Evolutionary conservation across 2,113 vertebrate species (phyloP), one percentile per base, ranked within the genome.

Genomic region (Rafetus swinhoei): DNA sequence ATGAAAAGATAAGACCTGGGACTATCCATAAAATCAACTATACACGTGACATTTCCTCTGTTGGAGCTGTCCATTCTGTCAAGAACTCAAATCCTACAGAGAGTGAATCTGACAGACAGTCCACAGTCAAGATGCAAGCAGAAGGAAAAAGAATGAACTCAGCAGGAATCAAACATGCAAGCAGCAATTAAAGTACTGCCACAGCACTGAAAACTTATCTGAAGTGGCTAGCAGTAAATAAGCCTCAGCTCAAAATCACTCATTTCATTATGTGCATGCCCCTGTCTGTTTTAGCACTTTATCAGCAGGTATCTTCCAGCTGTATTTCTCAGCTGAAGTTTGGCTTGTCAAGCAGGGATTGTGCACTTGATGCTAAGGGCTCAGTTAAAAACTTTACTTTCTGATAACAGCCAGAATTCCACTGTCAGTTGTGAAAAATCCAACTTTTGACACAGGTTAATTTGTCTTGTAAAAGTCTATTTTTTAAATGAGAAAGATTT

Each of bases 241-340:
- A 84, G 11, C 92, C 79, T 79, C 72, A 35, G 77, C 55, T 88
- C 32, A 29, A 93, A 93, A 59, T 57, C 12, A 4, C 25, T 72
- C 0, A 0, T n/a, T 92, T 94, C 86, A 13, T 82, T 89, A 90
- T 90, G 29, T 2, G 2, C 50, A 12, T 2, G 22, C 55, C 24
- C 79, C 76, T 82, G 80, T 87, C 85, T 90, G 81, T 1, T 88
- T 94, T 91, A 92, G 89, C 84, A 32, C 50, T 35, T 81, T 60
- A 87, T 62, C 53, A 84, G 85, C 85, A 95, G 87, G 87, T 94
- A 94, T 62, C 52, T 90, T 86, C 35, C 94, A 93, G 92, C 86
- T 96, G 84, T 35, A 55, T 56, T 92, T 91, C 84, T 85, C 94
- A 92, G 92, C 86, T 91, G 65, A 55, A 39, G 25, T 22, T 86